These are phyloP conservation scores for Germaria angustata DNA, from an alignment of 2,888 invertebrate genomes.

Conservation along the genomic window DNA sequence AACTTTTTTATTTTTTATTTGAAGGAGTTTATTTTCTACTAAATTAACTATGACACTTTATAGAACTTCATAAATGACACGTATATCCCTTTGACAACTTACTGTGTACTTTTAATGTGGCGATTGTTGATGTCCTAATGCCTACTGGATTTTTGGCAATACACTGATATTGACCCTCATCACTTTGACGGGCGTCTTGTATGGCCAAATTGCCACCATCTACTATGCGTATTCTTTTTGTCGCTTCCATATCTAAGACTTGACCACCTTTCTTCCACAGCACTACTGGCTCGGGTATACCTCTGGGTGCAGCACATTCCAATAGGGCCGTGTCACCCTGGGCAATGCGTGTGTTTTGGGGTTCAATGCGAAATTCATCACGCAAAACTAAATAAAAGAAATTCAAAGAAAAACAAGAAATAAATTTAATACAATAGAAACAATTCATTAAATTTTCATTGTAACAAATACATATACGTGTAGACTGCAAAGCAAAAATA, in stretches of 20 bases:
- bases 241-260: constrained; percentile 85
- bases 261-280: constrained; percentile 93
- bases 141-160: constrained; percentile 91
- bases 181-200: constrained; percentile 87
- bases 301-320: constrained; percentile 93
- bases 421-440: not conserved
- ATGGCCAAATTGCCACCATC: constrained; percentile 91
- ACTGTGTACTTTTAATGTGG: constrained; percentile 89
- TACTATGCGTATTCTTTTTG: constrained; percentile 86
- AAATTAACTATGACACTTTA: constrained; percentile 76
- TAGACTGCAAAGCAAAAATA: not conserved
- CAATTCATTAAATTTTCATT: too few species aligned
- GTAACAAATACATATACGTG: too few species aligned
- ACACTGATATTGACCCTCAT: constrained; percentile 91
- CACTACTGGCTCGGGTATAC: constrained; percentile 93
- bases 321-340: constrained; percentile 91
- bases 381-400: constrained; percentile 90
- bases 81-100: constrained; percentile 68
- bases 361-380: constrained; percentile 93
- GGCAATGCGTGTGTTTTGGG: constrained; percentile 90
- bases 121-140: constrained; percentile 86
- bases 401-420: not conserved
- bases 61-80: not conserved
- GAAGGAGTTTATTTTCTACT: constrained; percentile 66
- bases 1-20: not conserved